Evolutionary conservation across 92 coral and sea anemone species (phyloP).

Genomic region (Phenganax marumi): DNA sequence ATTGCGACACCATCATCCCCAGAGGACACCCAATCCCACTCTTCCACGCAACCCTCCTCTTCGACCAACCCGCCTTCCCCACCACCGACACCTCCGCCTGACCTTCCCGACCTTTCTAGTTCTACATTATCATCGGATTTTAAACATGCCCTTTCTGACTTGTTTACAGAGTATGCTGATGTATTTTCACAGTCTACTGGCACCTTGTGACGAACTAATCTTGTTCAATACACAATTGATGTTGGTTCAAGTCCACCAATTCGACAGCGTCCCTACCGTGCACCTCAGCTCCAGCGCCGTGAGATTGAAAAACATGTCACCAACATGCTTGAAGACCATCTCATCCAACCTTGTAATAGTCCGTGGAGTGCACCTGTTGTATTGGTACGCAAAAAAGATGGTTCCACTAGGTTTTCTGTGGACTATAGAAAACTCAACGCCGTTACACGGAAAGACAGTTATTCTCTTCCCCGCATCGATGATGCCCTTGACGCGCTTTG

Average conservation of each 20-base stretch:
- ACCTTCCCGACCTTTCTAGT: not conserved
- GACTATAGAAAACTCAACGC: conserved; percentile 47
- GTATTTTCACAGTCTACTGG: conserved; percentile 25
- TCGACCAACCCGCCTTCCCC: not conserved
- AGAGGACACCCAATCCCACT: not conserved
- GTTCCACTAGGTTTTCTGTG: conserved; percentile 32
- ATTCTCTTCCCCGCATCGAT: conserved; percentile 43
- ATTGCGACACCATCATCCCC: not conserved
- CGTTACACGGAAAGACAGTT: conserved; percentile 50
- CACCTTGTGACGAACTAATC: conserved; percentile 18
- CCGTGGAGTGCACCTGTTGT: conserved; percentile 56
- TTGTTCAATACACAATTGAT: conserved; percentile 37
- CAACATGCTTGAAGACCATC: conserved; percentile 40
- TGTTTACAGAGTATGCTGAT: conserved; percentile 19
- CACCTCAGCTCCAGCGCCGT: conserved; percentile 7
- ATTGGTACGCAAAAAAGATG: conserved; percentile 46
- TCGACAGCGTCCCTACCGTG: conserved; percentile 26
- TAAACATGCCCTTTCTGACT: not conserved
- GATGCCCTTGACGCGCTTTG: conserved; percentile 41
- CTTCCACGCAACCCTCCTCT: no score
- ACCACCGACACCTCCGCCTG: not conserved
- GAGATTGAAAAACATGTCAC: conserved; percentile 35
- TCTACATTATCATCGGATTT: not conserved
- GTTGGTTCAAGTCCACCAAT: conserved; percentile 30
- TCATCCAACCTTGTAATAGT: conserved; percentile 42